A percentile compares a stretch with the other conserved stretches of the same genome.
These are phyloP conservation scores for Conchocele bisecta DNA, from an alignment of 2,888 invertebrate genomes.

Conservation along the genomic window DNA sequence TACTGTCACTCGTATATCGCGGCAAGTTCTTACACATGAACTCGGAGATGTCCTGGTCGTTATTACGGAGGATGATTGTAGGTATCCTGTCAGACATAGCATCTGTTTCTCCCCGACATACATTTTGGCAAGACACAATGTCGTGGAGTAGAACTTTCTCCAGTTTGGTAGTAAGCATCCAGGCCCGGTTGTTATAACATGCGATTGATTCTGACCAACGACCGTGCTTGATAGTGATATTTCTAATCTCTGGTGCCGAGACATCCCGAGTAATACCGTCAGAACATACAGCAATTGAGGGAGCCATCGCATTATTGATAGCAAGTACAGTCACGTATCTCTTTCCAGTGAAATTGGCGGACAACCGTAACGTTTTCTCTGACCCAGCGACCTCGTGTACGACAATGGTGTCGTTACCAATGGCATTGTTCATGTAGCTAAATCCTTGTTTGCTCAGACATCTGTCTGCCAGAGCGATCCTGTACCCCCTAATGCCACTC, in stretches of 20 bases:
- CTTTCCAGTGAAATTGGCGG: slow-evolving; percentile 30
- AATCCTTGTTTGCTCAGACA: slow-evolving; percentile 22
- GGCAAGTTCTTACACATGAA: slow-evolving; percentile 25
- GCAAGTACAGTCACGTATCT: slow-evolving; percentile 57
- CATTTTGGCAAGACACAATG: too few species aligned
- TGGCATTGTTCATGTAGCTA: too few species aligned
- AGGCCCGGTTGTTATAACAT: slow-evolving; percentile 32
- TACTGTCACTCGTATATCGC: neutral
- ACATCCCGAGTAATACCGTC: slow-evolving; percentile 63
- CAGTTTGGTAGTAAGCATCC: slow-evolving; percentile 43
- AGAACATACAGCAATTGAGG: slow-evolving; percentile 64
- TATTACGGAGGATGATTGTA: neutral
- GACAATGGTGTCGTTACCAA: too few species aligned
- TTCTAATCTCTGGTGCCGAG: slow-evolving; percentile 44
- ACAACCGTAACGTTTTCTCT: neutral
- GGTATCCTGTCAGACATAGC: too few species aligned
- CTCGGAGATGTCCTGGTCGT: slow-evolving; percentile 25
- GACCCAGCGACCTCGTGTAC: slow-evolving; percentile 10
- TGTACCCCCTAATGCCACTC: slow-evolving; percentile 54
- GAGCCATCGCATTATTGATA: slow-evolving; percentile 59
- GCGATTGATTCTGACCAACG: slow-evolving; percentile 12
- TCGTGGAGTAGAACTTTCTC: slow-evolving; percentile 18
- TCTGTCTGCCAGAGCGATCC: slow-evolving; percentile 24
- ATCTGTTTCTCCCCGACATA: too few species aligned
- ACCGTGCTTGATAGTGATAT: slow-evolving; percentile 41